Percentiles rank a stretch among this genome's conserved stretches.
These are phyloP conservation scores for Saccopteryx bilineata DNA, from an alignment of 2,113 vertebrate species.

Conservation along the genomic window DNA sequence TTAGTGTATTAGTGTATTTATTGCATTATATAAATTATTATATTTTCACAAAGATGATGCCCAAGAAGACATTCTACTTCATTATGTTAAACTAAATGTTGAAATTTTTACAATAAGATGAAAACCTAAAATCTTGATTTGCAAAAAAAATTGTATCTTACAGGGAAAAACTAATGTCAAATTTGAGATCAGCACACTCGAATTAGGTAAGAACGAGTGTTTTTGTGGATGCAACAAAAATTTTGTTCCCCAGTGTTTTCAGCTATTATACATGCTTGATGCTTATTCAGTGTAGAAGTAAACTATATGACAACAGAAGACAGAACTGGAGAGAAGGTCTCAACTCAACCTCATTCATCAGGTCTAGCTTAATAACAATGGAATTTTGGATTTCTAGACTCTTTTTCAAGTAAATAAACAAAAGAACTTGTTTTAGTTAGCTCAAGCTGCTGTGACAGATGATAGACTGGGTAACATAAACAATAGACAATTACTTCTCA, in stretches of 20 bases:
- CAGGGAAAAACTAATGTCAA: no score
- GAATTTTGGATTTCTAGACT: neutral
- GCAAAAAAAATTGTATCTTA: no score
- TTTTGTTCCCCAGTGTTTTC: neutral
- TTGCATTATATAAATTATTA: no score
- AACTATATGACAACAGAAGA: neutral
- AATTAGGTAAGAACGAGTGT: no score
- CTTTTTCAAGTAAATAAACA: neutral
- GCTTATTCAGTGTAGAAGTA: neutral
- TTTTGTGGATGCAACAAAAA: no score
- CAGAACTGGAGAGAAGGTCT: accelerated
- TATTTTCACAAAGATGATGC: no score
- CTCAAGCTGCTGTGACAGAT: neutral
- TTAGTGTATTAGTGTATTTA: no score
- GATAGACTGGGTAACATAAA: neutral
- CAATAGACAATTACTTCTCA: neutral
- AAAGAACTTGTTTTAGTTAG: neutral
- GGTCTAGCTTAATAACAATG: neutral
- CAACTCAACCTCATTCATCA: accelerated
- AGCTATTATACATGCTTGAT: neutral
- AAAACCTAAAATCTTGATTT: no score
- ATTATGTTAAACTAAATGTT: no score
- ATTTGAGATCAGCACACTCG: no score
- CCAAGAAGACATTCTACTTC: no score
- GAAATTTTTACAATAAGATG: no score